Conservation (phyloP, 2,888 invertebrate genomes). For the Elgonia sp. region DNA sequence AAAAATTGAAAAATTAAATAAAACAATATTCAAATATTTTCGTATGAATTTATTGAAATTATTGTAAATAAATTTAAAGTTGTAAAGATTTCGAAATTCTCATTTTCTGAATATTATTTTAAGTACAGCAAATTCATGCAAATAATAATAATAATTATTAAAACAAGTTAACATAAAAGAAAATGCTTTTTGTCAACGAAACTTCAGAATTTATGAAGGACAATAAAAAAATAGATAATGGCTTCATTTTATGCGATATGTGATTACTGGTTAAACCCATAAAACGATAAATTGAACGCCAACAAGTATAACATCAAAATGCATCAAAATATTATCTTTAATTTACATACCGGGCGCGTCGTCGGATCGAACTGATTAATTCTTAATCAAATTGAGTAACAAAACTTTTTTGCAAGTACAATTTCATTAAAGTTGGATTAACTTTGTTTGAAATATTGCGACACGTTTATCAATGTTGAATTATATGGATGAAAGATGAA, state of each 20-base stretch:
- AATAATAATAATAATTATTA: too few relatives aligned
- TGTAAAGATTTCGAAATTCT: too few relatives aligned
- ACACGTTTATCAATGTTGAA: not conserved
- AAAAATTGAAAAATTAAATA: too few relatives aligned
- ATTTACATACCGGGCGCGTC: conserved; percentile 25
- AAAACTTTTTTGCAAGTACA: not conserved
- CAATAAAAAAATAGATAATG: conserved; percentile 6
- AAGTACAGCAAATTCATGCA: too few relatives aligned
- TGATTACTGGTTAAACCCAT: conserved; percentile 23
- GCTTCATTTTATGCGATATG: conserved; percentile 12
- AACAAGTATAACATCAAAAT: conserved; percentile 27
- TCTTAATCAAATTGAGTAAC: conserved; percentile 16
- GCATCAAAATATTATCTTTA: conserved; percentile 37
- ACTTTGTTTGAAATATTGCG: not conserved
- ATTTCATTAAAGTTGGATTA: conserved; percentile 19
- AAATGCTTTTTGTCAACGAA: not conserved
- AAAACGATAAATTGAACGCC: conserved; percentile 25
- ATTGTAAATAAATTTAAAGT: too few relatives aligned
- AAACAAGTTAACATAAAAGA: not conserved
- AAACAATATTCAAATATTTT: too few relatives aligned
- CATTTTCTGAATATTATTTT: too few relatives aligned
- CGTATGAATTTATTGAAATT: too few relatives aligned
- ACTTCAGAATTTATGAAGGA: not conserved
- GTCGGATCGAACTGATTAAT: conserved; percentile 39
- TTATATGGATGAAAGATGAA: not conserved